Evolutionary conservation across 2,113 vertebrate genomes (phyloP), one percentile per base, ranked within the genome.

Genomic region (Mirounga angustirostris): DNA sequence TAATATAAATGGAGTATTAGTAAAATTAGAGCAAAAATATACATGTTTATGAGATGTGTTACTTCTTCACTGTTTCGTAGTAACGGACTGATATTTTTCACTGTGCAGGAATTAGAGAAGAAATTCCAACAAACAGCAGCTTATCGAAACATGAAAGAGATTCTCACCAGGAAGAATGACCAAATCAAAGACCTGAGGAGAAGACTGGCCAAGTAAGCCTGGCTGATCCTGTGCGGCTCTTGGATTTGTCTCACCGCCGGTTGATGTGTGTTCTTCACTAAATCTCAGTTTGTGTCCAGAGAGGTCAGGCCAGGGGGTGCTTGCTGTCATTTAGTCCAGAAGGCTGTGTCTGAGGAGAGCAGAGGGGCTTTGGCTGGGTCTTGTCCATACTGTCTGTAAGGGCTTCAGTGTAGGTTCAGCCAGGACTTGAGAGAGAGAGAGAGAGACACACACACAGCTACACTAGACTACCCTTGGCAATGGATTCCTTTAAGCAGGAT

Each of bases 61-160:
- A 18, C 5, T 36, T 76, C 65, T 21, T 73, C 87, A 74, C 54
- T 22, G 1, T 76, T 59, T 58, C 69, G 61, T 84, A 36, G 24
- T 91, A 95, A 91, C 36, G 4, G 7, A 13, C 71, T 96, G 80
- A 15, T 92, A 5, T 65, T 96, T 21, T 76, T 96, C 0, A 36
- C 89, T 92, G 2, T 18, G 14, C 89, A 99, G 99, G 99, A 99
- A 83, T 91, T 99, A 86, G 99, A 99, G 56, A 99, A 99, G 98
- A 99, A 99, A 97, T 99, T 99, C 97, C 99, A 99, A 97, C 99
- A 99, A 98, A 99, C 99, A 6, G 99, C 99, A 78, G 99, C 99
- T 2, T 99, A 99, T 93, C 99, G 99, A 92, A 99, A 99, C 98
- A 99, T 99, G 99, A 99, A 99, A 95, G 99, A 99, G 98, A 99